phyloP scores from a whole-genome alignment of 2,113 vertebrate species.

The Ptilorrhoa leucosticta region DNA sequence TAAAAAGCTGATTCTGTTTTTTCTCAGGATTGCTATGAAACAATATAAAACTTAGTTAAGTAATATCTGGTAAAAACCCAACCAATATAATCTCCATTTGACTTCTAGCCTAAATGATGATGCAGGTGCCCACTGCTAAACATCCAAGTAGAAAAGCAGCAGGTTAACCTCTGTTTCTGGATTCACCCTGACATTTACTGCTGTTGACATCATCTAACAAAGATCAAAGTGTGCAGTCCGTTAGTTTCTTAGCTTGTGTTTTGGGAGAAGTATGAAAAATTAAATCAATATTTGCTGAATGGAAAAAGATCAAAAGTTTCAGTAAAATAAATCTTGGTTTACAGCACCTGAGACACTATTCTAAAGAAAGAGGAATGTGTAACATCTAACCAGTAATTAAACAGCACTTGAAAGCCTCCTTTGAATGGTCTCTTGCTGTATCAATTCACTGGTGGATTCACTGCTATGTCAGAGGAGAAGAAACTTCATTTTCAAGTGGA shows the following conservation, averaged over 20 bases:
- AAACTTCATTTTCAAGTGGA: not conserved
- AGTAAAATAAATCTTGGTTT: not conserved
- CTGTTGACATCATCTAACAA: not conserved
- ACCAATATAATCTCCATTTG: not conserved
- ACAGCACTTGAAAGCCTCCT: not conserved
- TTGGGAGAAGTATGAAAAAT: not conserved
- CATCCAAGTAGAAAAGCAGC: not conserved
- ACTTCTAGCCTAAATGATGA: not conserved
- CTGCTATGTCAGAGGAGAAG: not conserved
- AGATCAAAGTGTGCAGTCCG: not conserved
- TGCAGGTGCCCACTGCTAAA: not conserved
- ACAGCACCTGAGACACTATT: not conserved
- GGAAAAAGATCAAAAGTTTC: not conserved
- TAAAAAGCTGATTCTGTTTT: not conserved
- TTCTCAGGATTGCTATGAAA: not conserved
- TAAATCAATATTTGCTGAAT: not conserved
- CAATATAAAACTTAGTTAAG: not conserved
- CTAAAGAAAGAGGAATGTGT: not conserved
- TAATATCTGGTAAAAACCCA: not conserved
- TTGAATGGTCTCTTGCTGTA: not conserved
- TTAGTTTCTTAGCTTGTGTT: not conserved
- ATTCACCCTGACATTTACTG: not conserved
- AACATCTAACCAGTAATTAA: not conserved
- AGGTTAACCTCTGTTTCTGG: not conserved
- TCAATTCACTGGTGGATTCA: not conserved